These are phyloP conservation scores for Akabosia matsudoensis DNA, from an alignment of 1,140 invertebrate genomes.

Conservation along the genomic window DNA sequence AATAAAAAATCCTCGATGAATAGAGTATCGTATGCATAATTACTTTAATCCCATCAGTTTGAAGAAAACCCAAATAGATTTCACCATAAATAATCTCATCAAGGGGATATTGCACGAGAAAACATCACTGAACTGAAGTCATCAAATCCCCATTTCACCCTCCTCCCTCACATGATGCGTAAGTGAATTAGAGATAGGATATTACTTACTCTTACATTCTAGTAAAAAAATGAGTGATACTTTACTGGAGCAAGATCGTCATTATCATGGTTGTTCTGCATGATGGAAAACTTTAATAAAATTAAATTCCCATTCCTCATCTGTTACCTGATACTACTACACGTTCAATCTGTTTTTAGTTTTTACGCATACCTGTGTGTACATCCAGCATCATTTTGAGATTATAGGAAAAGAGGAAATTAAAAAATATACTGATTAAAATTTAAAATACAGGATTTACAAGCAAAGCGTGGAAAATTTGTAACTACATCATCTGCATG, in stretches of 20 bases:
- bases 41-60: too few relatives aligned
- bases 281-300: constrained; percentile 6
- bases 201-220: too few relatives aligned
- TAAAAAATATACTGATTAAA: constrained; percentile 8
- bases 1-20: too few relatives aligned
- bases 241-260: neutral
- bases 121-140: too few relatives aligned
- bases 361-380: neutral
- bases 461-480: constrained; percentile 20
- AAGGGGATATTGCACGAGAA: neutral
- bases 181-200: too few relatives aligned
- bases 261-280: constrained; percentile 1
- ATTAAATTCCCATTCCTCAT: constrained; percentile 19
- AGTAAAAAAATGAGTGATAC: too few relatives aligned
- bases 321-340: constrained; percentile 1
- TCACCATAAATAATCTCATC: neutral
- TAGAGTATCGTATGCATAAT: constrained; percentile 15
- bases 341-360: neutral
- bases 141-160: too few relatives aligned
- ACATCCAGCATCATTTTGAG: neutral
- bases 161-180: too few relatives aligned
- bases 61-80: too few relatives aligned
- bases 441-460: constrained; percentile 9
- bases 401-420: neutral
- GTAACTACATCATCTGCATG: neutral